Conservation (phyloP, 2,888 invertebrate species). For the Yponomeuta cagnagella region DNA sequence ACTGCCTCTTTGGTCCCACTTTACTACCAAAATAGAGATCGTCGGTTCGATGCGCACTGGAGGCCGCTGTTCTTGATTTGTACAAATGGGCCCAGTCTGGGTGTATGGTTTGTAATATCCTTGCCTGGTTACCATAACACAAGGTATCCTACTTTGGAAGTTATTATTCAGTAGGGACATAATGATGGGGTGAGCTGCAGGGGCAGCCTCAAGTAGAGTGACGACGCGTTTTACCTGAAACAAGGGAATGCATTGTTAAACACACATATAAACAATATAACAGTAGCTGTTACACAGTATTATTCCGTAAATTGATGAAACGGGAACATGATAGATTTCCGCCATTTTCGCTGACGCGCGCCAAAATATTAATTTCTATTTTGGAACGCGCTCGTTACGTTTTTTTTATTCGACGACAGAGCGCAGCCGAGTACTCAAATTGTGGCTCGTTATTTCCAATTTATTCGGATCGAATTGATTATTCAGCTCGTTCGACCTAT, state of each 20-base stretch:
- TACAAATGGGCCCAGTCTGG: too few species aligned
- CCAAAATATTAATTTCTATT: conserved; percentile 12
- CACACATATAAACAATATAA: too few species aligned
- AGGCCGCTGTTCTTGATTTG: too few species aligned
- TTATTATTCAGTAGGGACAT: not conserved
- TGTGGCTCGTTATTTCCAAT: conserved; percentile 3
- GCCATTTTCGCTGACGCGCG: conserved; percentile 4
- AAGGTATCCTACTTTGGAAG: too few species aligned
- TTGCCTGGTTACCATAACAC: too few species aligned
- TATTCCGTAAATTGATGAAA: not conserved
- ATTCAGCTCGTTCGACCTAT: not conserved
- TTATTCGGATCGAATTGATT: conserved; percentile 12
- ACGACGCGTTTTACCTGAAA: not conserved
- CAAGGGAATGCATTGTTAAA: not conserved
- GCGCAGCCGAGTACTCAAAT: not conserved
- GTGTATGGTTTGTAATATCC: too few species aligned
- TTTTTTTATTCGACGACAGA: not conserved
- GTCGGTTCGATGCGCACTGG: too few species aligned
- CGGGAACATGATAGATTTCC: not conserved
- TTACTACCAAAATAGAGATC: too few species aligned
- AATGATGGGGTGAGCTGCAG: not conserved
- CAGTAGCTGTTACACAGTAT: too few species aligned
- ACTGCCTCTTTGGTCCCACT: too few species aligned
- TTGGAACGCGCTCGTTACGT: not conserved
- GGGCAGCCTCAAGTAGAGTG: not conserved